Base-by-base conservation (phyloP, 2,888 invertebrate genomes). In the Brenthis daphne region DNA sequence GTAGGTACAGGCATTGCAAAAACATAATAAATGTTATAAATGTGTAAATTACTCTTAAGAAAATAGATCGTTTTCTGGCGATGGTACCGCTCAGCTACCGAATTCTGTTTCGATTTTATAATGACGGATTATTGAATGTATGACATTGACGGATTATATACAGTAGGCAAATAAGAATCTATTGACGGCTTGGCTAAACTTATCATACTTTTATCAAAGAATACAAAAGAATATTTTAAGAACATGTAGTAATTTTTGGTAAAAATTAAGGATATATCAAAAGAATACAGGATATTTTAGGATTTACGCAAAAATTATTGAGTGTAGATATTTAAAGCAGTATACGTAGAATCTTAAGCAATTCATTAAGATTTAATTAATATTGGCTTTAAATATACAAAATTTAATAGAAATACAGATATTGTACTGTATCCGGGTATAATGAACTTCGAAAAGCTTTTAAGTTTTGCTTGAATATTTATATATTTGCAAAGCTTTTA, bases 71-170 rank as follows among this genome's bases (percentile, higher is more conserved):
- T 63, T 58, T 57, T 33, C n/a, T 54, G 63, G 20, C 57, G 48
- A 60, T 33, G 33, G 54, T 66, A 65, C 61, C 6, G 12, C 50
- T 57, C 48, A 12, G 61, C 63, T 65, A 55, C 56, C 57, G 63
- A 64, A 68, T 66, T 57, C 16, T 67, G 20, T 37, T 66, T 69
- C 24, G 64, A 61, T 65, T 65, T 61, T 24, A 63, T 64, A 57
- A 70, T 66, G 24, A 69, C 56, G 67, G 65, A 69, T 63, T 51
- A 69, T 67, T 70, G 61, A 67, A 47, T 67, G 53, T 69, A 43
- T 73, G 76, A 75, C 76, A 75, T 53, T 77, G 75, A 75, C 72
- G 64, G 73, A 76, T 74, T 37, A 74, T 64, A 71, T 75, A 74
- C 66, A 61, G 74, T 73, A 64, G 29, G 68, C 74, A 73, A 69